Evolutionary conservation across 2,113 vertebrate species (phyloP).

Genomic region (Mugil cephalus): DNA sequence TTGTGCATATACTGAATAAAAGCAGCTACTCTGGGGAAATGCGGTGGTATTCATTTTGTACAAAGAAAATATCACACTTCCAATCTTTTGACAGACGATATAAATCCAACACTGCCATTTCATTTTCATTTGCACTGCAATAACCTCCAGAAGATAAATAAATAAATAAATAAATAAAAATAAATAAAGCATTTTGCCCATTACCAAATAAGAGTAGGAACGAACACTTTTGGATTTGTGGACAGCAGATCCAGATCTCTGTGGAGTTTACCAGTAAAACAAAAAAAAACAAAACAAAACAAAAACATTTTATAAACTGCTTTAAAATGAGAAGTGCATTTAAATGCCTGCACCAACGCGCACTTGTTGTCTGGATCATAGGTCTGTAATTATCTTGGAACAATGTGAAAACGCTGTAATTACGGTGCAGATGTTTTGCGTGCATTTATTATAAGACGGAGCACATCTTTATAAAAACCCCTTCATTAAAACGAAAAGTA

Average conservation of each 20-base stretch:
- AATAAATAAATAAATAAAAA: too few species aligned
- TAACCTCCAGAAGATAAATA: background rate
- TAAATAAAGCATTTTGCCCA: background rate
- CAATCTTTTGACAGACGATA: conserved; percentile 28
- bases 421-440: conserved; percentile 48
- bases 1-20: too few species aligned
- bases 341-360: conserved; percentile 7
- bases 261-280: conserved; percentile 21
- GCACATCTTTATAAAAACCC: background rate
- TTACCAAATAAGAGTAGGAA: conserved; percentile 12
- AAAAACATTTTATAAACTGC: background rate
- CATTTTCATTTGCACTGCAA: conserved; percentile 21
- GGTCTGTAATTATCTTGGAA: conserved; percentile 44
- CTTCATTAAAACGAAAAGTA: conserved; percentile 16
- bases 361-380: conserved; percentile 31
- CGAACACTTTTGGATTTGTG: background rate
- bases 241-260: background rate
- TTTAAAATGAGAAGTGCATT: conserved; percentile 28
- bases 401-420: conserved; percentile 47
- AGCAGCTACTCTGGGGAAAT: background rate
- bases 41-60: conserved; percentile 4
- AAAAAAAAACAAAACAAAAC: background rate
- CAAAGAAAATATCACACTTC: conserved; percentile 10
- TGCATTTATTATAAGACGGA: conserved; percentile 18
- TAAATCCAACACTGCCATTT: conserved; percentile 15